A percentile compares a stretch with the other conserved stretches of the same genome.
phyloP scores from a whole-genome alignment of 2,888 invertebrate genomes.

The Allophyes oxyacanthae region DNA sequence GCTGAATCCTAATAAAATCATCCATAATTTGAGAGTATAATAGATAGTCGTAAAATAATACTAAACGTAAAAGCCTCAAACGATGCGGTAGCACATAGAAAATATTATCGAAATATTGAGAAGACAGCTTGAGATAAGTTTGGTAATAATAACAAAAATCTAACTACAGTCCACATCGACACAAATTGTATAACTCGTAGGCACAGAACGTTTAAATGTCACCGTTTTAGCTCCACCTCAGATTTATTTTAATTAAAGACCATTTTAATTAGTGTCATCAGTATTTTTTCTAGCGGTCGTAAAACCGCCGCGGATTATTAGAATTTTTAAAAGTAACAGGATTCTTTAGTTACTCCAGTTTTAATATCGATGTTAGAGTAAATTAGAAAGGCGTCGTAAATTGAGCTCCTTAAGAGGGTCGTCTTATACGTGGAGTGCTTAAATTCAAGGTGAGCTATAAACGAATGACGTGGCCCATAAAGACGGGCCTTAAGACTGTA shows the following conservation, averaged over 20 bases:
- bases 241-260: constrained; percentile 56
- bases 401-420: constrained; percentile 43
- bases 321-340: constrained; percentile 19
- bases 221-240: constrained; percentile 65
- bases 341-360: constrained; percentile 23
- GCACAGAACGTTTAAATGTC: constrained; percentile 49
- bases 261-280: constrained; percentile 34
- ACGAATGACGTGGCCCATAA: constrained; percentile 68
- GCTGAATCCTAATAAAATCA: constrained; percentile 47
- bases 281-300: constrained; percentile 33
- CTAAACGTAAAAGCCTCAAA: constrained; percentile 56
- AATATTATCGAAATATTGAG: constrained; percentile 47
- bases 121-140: constrained; percentile 58
- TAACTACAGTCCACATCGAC: constrained; percentile 67
- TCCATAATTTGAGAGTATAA: constrained; percentile 37
- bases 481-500: constrained; percentile 61
- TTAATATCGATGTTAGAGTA: constrained; percentile 47
- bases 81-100: constrained; percentile 31
- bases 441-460: constrained; percentile 73
- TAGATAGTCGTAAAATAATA: constrained; percentile 42
- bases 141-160: constrained; percentile 55
- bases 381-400: constrained; percentile 54
- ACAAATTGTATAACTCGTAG: constrained; percentile 50
- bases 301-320: constrained; percentile 24
- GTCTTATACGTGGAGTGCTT: constrained; percentile 41